Evolutionary conservation across 2,797 vertebrate species (phyloP).

Genomic region (Cephalopachus bancanus): DNA sequence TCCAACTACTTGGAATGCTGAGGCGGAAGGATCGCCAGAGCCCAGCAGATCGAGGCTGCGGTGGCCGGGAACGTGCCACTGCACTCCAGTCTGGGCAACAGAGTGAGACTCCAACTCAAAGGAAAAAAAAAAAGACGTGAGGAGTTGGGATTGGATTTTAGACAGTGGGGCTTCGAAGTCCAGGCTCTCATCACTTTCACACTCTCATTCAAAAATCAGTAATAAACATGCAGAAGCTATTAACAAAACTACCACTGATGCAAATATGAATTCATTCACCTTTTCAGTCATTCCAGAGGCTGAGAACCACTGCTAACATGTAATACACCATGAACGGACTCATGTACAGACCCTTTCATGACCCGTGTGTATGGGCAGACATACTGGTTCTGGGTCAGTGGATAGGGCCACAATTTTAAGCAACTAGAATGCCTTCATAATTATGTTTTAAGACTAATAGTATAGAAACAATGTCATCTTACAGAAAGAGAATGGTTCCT

Average conservation of each 20-base stretch:
- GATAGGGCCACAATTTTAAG: not conserved
- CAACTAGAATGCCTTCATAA: not conserved
- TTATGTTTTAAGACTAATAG: conserved; percentile 2
- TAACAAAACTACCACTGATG: conserved; percentile 8
- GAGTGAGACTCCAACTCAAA: too few species aligned
- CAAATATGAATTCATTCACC: not conserved
- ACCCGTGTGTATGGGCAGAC: not conserved
- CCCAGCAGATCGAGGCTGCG: too few species aligned
- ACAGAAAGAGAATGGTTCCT: not conserved
- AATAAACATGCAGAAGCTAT: not conserved
- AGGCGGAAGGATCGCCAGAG: too few species aligned
- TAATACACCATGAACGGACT: not conserved
- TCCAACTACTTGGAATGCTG: too few species aligned
- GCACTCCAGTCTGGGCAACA: too few species aligned
- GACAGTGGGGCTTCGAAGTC: not conserved
- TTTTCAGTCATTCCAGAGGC: not conserved
- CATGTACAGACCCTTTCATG: not conserved
- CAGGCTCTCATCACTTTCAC: not conserved
- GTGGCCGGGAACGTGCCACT: too few species aligned
- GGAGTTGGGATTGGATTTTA: conserved; percentile 34
- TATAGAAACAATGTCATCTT: conserved; percentile 19
- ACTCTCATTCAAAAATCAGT: not conserved
- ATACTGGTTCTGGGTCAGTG: not conserved
- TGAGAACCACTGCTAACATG: not conserved
- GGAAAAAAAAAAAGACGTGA: not conserved